Base-by-base conservation (phyloP, 1,140 invertebrate genomes). In the Cephus cinctus region DNA sequence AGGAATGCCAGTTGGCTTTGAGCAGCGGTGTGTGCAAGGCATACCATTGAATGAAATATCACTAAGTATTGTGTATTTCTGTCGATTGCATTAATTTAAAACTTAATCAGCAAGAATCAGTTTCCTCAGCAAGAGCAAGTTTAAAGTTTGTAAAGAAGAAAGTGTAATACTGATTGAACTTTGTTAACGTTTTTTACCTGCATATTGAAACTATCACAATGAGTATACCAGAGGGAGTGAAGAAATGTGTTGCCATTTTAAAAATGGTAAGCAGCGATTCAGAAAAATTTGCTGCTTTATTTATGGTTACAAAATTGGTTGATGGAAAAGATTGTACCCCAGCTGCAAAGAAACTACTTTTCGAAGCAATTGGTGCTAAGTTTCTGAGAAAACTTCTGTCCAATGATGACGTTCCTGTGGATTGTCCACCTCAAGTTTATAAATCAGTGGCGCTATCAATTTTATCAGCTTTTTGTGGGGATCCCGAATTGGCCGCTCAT, bases 281-380 rank as follows among this genome's bases (percentile, higher is more conserved):
- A 0, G 91, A 95, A 75, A 94, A 93, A 73, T 92, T 95, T 72
- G 91, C 92, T 5, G 89, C 86, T 1, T 77, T 95, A 2, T 92
- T 94, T 66, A 87, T 94, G 85, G 89, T 94, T 19, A 92, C 91
- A 0, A 94, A 94, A 71, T 64, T 93, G 39, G 83, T 93, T 5
- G 89, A 90, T 69, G 84, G 83, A 43, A 87, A 87, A 61, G 86
- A 92, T 55, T 88, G 89, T 61, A 85, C 83, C 47, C 67, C 83
- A 2, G 69, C 75, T 6, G 81, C 83, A 5, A 90, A 90, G 59
- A 86, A 86, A 61, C 76, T 86, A n/a, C 74, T 95, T 0, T 94
- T 94, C 61, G 88, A 94, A 75, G 88, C 88, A 1, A 93, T 95
- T 54, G 92, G 91, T 1, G 88, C 90, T 42, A 82, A 86, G 45